phyloP scores from a whole-genome alignment of 2,797 vertebrate genomes.

The Siniperca obscura region DNA sequence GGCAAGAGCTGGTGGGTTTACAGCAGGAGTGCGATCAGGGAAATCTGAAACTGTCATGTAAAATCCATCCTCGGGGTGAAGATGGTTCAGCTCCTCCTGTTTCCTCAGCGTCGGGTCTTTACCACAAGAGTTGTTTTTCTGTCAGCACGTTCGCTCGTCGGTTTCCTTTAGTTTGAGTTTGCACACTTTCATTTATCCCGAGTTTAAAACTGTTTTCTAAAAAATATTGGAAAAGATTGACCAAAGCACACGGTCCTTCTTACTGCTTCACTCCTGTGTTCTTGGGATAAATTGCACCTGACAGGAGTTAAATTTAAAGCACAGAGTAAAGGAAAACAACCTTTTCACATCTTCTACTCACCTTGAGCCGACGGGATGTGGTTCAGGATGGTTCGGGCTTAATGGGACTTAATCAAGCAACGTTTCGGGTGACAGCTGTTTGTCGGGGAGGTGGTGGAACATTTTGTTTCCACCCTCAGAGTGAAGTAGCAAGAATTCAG shows the following conservation, averaged over 20 bases:
- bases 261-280: constrained; percentile 19
- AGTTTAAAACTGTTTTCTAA: background rate
- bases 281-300: background rate
- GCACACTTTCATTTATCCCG: constrained; percentile 23
- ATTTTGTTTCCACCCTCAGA: background rate
- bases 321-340: background rate
- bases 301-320: constrained; percentile 29
- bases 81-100: constrained; percentile 1
- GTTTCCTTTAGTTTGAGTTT: constrained; percentile 26
- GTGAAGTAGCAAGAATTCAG: constrained; percentile 16
- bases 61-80: background rate
- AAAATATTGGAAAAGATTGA: constrained; percentile 22
- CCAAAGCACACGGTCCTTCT: constrained; percentile 20
- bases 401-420: background rate
- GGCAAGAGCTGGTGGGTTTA: constrained; percentile 8
- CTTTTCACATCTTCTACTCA: constrained; percentile 2
- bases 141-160: background rate
- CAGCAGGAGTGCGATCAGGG: constrained; percentile 12
- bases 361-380: background rate
- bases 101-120: constrained; percentile 9
- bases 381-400: background rate
- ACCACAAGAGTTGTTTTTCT: constrained; percentile 11
- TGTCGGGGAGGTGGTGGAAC: background rate
- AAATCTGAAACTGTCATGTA: constrained; percentile 1
- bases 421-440: background rate